Evolutionary conservation across 2,797 vertebrate genomes (phyloP), one percentile per base, ranked within the genome.

Genomic region (Hypotaenidia okinawae): DNA sequence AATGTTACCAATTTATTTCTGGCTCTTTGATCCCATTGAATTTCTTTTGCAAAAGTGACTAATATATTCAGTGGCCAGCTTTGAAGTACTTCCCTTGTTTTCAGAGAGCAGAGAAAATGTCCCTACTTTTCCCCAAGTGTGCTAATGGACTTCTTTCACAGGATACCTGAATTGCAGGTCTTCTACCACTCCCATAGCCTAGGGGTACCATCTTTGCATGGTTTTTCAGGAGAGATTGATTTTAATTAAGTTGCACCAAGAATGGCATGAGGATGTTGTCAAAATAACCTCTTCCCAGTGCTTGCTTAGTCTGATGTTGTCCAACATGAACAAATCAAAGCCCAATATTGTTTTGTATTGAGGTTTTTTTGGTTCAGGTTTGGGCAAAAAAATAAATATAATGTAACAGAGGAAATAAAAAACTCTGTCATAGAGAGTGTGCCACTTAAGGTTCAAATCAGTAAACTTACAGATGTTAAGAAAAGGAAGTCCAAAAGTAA

Each of bases 71-170:
- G 39, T 23, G 51, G 25, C 70, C 74, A 47, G 67, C 77, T 93
- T 86, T 88, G 59, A 93, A 96, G 32, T 39, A 37, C 27, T 91
- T 84, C 25, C 39, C 35, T 74, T 54, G 32, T 90, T 95, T 91
- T 49, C 67, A 47, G 77, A 87, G n/a, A 63, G 67, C 54, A 54
- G 10, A 58, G 73, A 61, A 76, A 80, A 88, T 17, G 16, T 58
- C 57, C 70, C 21, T 70, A 5, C 57, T 64, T 93, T 81, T 32
- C 57, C 61, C 21, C 32, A 64, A 49, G 39, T 47, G 47, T 84
- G 73, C 23, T 92, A 90, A 92, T 93, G 84, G 82, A 52, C 67
- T 90, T 76, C 19, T 79, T 72, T 68, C 32, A 32, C 30, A 17
- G 47, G 55, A 69, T 18, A 70, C 23, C 43, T 76, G 69, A 94